Base-by-base conservation (phyloP, 2,888 invertebrate genomes). In the Leptarthrus brevirostris region DNA sequence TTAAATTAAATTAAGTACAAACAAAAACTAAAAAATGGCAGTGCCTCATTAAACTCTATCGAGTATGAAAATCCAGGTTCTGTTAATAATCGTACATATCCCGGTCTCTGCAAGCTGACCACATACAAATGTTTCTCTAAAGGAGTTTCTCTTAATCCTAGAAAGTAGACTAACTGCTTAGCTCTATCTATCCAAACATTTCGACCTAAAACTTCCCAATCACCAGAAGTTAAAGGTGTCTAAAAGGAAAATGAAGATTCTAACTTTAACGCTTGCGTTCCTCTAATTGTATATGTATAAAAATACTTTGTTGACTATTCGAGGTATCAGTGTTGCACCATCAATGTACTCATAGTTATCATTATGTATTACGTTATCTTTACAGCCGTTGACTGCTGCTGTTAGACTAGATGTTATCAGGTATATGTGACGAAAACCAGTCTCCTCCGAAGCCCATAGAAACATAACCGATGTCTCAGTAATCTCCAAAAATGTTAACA, bases 391-490 rank as follows among this genome's bases (percentile, higher is more conserved):
- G 47, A 83, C 83, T 69, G 86, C 81, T 14, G 69, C 58, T 5
- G 71, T 64, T 74, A 90, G 81, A 70, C 87, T 87, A 64, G 93
- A 91, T 0, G 92, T 92, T 53, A 94, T 87, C 71, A 93, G 86
- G 83, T 96, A 96, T 74, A 98, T 87, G 83, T 98, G 98, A 70
- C 96, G 87, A 81, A 89, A 96, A 0, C 96, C 96, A 0, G 92
- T 92, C 82, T 95, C 94, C 85, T 98, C 97, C 47, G 94, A 95
- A 0, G 95, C 95, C 96, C 96, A 97, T 61, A 98, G 88, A 84
- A 97, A 96, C 76, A 87, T 87, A 14, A 91, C 83, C 54, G 82
- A 82, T 2, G 81, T 79, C 1, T 86, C 83, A 3, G 81, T 81
- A 0, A 83, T 80, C 75, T 89, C 87, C 76, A 96, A 86, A 84